Conservation (phyloP, 37 sponge, comb jelly and placozoan genomes). For the Amphimedon queenslandica region DNA sequence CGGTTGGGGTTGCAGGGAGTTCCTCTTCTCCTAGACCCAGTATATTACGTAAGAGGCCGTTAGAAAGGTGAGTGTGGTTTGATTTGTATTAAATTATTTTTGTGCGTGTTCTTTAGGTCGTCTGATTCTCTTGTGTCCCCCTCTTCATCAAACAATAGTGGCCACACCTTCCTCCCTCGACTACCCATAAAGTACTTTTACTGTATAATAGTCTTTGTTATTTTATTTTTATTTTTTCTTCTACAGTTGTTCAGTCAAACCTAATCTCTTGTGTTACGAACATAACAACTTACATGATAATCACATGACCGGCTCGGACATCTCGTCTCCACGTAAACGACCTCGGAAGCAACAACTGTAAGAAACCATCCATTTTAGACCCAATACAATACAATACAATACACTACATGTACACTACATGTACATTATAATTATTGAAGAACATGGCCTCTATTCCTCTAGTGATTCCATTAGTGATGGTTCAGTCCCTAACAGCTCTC, state of each 20-base stretch:
- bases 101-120: background rate
- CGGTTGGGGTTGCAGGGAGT: background rate
- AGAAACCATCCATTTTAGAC: slow-evolving; percentile 8
- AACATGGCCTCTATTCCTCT: no score
- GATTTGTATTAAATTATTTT: background rate
- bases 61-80: slow-evolving; percentile 34
- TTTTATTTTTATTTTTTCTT: background rate
- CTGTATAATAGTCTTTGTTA: background rate
- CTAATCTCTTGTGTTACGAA: background rate
- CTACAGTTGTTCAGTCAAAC: background rate
- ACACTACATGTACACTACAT: no score
- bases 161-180: no score
- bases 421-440: no score
- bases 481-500: no score
- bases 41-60: slow-evolving; percentile 31
- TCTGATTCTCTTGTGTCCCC: no score
- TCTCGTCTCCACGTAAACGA: slow-evolving; percentile 51
- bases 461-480: background rate
- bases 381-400: no score
- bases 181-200: no score
- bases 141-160: no score
- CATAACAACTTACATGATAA: background rate
- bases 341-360: slow-evolving; percentile 67
- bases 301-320: slow-evolving; percentile 12
- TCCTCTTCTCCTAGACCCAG: slow-evolving; percentile 41